Evolutionary conservation across 2,797 vertebrate species (phyloP).

Genomic region (Chelmon rostratus): DNA sequence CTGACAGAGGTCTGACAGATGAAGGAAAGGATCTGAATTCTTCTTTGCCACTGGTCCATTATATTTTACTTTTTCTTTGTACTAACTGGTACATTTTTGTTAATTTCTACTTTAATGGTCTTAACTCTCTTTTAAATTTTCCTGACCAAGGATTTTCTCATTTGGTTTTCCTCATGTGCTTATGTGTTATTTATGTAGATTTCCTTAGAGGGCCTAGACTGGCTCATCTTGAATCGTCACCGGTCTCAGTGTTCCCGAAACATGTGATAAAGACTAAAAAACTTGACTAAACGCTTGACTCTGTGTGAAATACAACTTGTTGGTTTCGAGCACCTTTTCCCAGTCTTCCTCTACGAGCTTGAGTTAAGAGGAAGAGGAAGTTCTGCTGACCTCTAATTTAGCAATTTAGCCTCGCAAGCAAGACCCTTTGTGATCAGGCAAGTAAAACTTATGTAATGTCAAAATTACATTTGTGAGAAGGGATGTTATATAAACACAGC

Average conservation of each 20-base stretch:
- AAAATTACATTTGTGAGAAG: conserved; percentile 68
- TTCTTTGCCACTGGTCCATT: background rate
- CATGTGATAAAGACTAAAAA: background rate
- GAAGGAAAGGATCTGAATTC: background rate
- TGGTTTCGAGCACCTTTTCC: background rate
- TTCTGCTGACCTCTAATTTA: conserved; percentile 48
- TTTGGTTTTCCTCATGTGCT: background rate
- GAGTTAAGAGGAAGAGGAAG: conserved; percentile 9
- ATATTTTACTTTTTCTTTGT: background rate
- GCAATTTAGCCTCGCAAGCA: conserved; percentile 37
- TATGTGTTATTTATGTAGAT: background rate
- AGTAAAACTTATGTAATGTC: conserved; percentile 56
- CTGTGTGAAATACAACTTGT: conserved; percentile 7
- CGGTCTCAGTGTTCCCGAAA: background rate
- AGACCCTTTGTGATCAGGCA: conserved; percentile 30
- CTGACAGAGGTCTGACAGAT: background rate
- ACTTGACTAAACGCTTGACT: background rate
- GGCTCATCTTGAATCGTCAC: background rate
- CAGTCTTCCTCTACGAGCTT: background rate
- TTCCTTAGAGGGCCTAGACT: background rate
- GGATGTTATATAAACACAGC: conserved; percentile 69
- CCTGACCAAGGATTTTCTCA: background rate
- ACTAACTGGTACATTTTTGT: background rate
- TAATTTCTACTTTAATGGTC: conserved; percentile 6
- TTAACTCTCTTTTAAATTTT: background rate